Conservation (phyloP, 2,888 invertebrate genomes). For the Julus scanicus region DNA sequence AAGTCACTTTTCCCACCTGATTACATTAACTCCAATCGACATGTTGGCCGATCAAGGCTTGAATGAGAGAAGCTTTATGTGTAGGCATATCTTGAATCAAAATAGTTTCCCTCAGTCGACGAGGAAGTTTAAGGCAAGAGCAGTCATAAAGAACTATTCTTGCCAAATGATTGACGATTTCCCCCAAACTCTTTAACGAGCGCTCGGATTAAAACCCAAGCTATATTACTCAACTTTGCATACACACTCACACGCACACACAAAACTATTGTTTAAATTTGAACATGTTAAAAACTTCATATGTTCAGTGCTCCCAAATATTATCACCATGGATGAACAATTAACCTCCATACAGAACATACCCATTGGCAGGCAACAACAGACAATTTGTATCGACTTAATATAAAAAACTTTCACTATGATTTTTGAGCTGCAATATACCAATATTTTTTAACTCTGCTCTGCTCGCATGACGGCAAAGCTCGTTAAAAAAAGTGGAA, state of each 20-base stretch:
- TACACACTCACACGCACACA: slow-evolving; percentile 41
- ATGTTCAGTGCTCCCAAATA: slow-evolving; percentile 42
- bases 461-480: background rate
- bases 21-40: slow-evolving; percentile 50
- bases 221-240: slow-evolving; percentile 14
- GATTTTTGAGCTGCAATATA: slow-evolving; percentile 10
- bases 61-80: slow-evolving; percentile 20
- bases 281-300: slow-evolving; percentile 36
- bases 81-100: slow-evolving; percentile 38
- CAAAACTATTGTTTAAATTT: slow-evolving; percentile 39
- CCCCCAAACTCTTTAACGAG: background rate
- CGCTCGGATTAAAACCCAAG: slow-evolving; percentile 13
- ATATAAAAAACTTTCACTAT: slow-evolving; percentile 22
- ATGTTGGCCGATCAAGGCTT: slow-evolving; percentile 48
- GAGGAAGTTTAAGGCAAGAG: slow-evolving; percentile 2
- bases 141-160: slow-evolving; percentile 10
- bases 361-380: slow-evolving; percentile 48
- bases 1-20: slow-evolving; percentile 54
- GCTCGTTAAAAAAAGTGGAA: slow-evolving; percentile 10
- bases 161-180: slow-evolving; percentile 6
- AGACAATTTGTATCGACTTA: background rate
- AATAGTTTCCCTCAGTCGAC: background rate
- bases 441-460: background rate
- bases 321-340: slow-evolving; percentile 26
- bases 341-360: slow-evolving; percentile 52